Conservation (phyloP, 1,140 invertebrate genomes). For the Tetraneura akinire region DNA sequence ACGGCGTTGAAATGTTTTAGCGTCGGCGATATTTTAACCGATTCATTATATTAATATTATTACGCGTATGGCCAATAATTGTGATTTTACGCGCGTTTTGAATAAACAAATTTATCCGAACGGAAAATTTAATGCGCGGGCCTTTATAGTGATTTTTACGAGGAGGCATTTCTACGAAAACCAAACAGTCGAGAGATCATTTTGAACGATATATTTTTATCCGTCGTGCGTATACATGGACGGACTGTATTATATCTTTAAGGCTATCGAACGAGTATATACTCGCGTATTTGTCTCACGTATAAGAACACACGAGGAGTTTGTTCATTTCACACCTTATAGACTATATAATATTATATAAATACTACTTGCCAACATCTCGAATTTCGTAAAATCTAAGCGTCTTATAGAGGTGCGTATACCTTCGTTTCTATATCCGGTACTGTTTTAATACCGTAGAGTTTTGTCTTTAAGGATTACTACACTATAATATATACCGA, state of each 20-base stretch:
- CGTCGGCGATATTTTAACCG: no score
- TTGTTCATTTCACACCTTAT: neutral
- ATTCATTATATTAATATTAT: no score
- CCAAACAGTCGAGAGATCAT: neutral
- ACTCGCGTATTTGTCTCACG: conserved; percentile 31
- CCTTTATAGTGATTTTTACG: no score
- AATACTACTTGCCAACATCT: neutral
- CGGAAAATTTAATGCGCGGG: neutral
- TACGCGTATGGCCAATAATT: no score
- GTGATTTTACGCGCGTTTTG: no score
- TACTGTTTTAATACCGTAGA: neutral
- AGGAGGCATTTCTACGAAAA: neutral
- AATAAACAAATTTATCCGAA: conserved; percentile 3
- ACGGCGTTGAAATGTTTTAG: no score
- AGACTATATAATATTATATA: conserved; percentile 15
- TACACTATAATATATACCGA: no score
- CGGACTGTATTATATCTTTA: neutral
- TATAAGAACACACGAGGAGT: conserved; percentile 3
- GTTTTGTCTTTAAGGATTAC: conserved; percentile 20
- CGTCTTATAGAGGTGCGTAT: neutral
- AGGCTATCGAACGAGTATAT: neutral
- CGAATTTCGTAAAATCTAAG: conserved; percentile 26
- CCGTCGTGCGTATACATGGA: neutral
- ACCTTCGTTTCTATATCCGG: neutral
- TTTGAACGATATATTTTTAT: neutral